phyloP scores from a whole-genome alignment of 1,140 invertebrate species.

The Philotrypesis tridentata region DNA sequence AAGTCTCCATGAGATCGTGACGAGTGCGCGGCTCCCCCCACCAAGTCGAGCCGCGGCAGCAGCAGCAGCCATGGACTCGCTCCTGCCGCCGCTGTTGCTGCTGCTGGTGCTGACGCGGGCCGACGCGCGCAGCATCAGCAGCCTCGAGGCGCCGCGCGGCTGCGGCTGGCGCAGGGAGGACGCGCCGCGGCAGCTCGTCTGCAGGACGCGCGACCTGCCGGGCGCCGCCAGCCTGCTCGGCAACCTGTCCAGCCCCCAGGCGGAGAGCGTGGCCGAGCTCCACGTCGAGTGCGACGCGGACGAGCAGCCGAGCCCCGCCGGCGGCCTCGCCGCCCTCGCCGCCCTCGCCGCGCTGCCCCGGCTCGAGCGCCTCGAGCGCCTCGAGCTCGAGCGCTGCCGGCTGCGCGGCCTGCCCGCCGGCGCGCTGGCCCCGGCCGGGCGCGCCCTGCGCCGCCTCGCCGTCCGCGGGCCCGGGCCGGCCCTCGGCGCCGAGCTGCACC shows the following conservation, averaged over 20 bases:
- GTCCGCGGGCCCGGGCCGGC: slow-evolving; percentile 83
- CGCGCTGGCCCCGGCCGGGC: slow-evolving; percentile 78
- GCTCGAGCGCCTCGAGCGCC: slow-evolving; percentile 73
- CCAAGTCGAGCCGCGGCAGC: neutral
- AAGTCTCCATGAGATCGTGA: slow-evolving; percentile 44
- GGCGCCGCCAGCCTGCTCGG: slow-evolving; percentile 81
- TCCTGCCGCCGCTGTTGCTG: slow-evolving; percentile 52
- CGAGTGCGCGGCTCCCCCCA: neutral
- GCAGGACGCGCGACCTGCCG: slow-evolving; percentile 82
- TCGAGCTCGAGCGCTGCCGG: slow-evolving; percentile 86
- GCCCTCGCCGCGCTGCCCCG: slow-evolving; percentile 80
- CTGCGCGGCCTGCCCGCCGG: slow-evolving; percentile 82
- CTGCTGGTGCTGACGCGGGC: slow-evolving; percentile 51
- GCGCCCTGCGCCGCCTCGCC: slow-evolving; percentile 79
- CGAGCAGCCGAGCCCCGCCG: slow-evolving; percentile 89
- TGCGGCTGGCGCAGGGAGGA: slow-evolving; percentile 76
- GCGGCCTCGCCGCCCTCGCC: slow-evolving; percentile 73
- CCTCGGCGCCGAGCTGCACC: slow-evolving; percentile 83
- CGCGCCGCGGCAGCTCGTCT: slow-evolving; percentile 77
- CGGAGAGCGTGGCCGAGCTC: slow-evolving; percentile 80
- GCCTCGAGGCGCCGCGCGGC: slow-evolving; percentile 76
- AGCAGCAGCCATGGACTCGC: slow-evolving; percentile 39
- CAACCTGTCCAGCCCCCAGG: slow-evolving; percentile 80
- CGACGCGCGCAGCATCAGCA: slow-evolving; percentile 62
- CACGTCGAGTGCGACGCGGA: slow-evolving; percentile 85